These are phyloP conservation scores for Charadrius vociferus DNA, from an alignment of 2,113 vertebrate genomes.

Conservation along the genomic window DNA sequence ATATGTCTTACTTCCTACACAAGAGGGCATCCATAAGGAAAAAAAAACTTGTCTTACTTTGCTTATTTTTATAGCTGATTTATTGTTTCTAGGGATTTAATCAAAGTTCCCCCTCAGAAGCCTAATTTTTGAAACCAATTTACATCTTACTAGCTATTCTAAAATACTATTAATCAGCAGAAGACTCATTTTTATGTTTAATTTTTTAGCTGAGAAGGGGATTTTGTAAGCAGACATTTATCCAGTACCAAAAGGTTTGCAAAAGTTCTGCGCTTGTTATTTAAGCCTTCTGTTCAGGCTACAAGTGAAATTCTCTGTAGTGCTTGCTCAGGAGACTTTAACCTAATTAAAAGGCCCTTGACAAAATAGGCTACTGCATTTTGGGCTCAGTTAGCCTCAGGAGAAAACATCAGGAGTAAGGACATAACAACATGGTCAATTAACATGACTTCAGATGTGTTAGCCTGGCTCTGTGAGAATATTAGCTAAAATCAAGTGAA, in stretches of 20 bases:
- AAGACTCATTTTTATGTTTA: neutral
- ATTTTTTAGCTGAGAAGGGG: neutral
- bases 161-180: constrained; percentile 36
- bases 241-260: neutral
- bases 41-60: neutral
- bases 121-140: constrained; percentile 62
- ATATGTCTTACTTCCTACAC: neutral
- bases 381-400: neutral
- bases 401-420: neutral
- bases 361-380: constrained; percentile 12
- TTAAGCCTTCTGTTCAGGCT: neutral
- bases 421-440: constrained; percentile 6
- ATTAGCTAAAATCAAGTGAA: constrained; percentile 4
- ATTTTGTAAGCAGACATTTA: neutral
- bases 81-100: constrained; percentile 59
- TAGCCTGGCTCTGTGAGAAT: neutral
- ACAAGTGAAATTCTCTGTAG: neutral
- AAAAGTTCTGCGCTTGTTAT: neutral
- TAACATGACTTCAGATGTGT: constrained; percentile 14
- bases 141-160: constrained; percentile 5
- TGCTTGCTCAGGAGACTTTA: constrained; percentile 2
- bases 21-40: neutral
- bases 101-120: constrained; percentile 34
- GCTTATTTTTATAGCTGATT: constrained; percentile 12
- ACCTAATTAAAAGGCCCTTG: constrained; percentile 14